Conservation (phyloP, 2,888 invertebrate species). For the Psylliodes chrysocephalus region DNA sequence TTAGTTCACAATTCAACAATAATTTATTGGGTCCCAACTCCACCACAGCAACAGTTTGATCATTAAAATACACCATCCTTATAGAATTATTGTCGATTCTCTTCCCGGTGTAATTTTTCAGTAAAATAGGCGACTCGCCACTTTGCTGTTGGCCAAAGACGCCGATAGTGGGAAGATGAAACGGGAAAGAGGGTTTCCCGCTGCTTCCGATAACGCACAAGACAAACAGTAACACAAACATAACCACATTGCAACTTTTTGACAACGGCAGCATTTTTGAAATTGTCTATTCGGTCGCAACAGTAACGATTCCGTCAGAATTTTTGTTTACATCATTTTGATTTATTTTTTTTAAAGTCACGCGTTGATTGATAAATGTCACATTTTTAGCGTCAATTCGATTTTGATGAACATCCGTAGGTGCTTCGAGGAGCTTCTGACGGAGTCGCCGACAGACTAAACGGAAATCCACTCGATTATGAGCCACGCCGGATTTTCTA, state of each 20-base stretch:
- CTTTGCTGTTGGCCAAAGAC: too few relatives aligned
- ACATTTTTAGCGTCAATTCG: constrained; percentile 18
- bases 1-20: constrained; percentile 81
- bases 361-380: constrained; percentile 5
- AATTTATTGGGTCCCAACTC: constrained; percentile 79
- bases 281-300: constrained; percentile 24
- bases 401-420: constrained; percentile 2
- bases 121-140: constrained; percentile 40
- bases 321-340: constrained; percentile 26
- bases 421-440: constrained; percentile 1
- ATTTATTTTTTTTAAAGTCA: neutral
- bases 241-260: constrained; percentile 46
- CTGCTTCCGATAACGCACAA: constrained; percentile 53
- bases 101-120: constrained; percentile 74
- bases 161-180: constrained; percentile 50
- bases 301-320: constrained; percentile 16
- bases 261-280: constrained; percentile 37
- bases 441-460: constrained; percentile 27
- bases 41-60: constrained; percentile 85
- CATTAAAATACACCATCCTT: constrained; percentile 81
- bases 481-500: constrained; percentile 40
- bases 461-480: constrained; percentile 37
- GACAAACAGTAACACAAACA: constrained; percentile 50
- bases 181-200: constrained; percentile 57
- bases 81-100: constrained; percentile 74